phyloP scores from a whole-genome alignment of 1,140 invertebrate species.

The Eciton burchellii region DNA sequence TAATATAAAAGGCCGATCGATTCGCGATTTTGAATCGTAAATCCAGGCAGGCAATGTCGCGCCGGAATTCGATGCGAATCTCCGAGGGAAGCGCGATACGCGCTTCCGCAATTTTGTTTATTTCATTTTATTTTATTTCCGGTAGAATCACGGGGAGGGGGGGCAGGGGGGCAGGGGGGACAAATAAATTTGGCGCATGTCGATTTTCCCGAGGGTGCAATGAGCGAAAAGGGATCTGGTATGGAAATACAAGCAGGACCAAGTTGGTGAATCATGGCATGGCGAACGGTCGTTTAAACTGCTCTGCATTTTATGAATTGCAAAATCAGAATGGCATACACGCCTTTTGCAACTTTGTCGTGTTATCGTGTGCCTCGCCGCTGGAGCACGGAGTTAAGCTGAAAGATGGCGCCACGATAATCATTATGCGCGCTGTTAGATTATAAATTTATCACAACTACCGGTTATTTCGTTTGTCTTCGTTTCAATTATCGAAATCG shows the following conservation, averaged over 20 bases:
- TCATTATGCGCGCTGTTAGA: not conserved
- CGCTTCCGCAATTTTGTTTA: too few species aligned
- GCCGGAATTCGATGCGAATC: too few species aligned
- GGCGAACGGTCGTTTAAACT: too few species aligned
- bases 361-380: conserved; percentile 27
- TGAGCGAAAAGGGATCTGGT: too few species aligned
- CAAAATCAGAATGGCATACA: not conserved
- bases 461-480: not conserved
- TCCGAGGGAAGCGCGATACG: too few species aligned
- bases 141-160: too few species aligned
- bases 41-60: not conserved
- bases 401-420: conserved; percentile 47
- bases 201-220: too few species aligned
- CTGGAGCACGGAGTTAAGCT: not conserved
- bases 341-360: not conserved
- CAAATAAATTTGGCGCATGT: too few species aligned
- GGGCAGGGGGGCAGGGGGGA: too few species aligned
- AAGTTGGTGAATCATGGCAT: too few species aligned
- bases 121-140: too few species aligned
- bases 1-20: conserved; percentile 20
- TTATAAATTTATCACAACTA: not conserved
- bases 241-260: too few species aligned
- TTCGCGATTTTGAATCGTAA: conserved; percentile 12
- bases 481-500: not conserved
- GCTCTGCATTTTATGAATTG: conserved; percentile 29